Evolutionary conservation across 64 coral and sea anemone genomes (phyloP).

Genomic region (Dendronephthya gigantea): DNA sequence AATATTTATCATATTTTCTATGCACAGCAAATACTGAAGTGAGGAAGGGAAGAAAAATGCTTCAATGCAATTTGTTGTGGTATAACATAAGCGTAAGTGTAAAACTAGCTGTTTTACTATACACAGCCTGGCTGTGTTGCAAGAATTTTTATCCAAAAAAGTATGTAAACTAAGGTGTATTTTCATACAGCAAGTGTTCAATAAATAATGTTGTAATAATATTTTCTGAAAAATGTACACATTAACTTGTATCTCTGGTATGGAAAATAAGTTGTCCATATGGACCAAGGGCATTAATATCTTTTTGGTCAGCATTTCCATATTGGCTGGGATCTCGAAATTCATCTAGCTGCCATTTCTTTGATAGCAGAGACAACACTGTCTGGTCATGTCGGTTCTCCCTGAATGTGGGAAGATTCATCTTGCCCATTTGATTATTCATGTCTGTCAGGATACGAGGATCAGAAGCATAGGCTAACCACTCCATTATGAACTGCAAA

Average conservation of each 20-base stretch:
- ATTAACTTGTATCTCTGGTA: conserved; percentile 17
- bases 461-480: background rate
- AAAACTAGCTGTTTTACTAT: no score
- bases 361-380: background rate
- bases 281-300: conserved; percentile 2
- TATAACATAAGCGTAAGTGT: no score
- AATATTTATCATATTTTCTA: no score
- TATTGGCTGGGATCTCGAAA: background rate
- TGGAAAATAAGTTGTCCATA: conserved; percentile 26
- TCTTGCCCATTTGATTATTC: background rate
- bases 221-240: background rate
- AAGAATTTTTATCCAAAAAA: no score
- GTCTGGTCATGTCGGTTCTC: background rate
- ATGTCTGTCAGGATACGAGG: background rate
- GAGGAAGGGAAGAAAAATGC: no score
- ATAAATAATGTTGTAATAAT: no score
- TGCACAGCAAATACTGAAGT: no score
- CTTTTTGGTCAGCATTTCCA: background rate
- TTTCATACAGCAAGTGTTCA: no score
- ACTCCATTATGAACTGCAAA: background rate
- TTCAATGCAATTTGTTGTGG: no score
- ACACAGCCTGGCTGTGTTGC: no score
- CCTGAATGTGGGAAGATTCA: background rate
- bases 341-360: background rate
- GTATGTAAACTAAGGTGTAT: no score